Percentiles rank a stretch among this genome's conserved stretches.
Conservation (phyloP, 92 coral and sea anemone genomes). For the Scolanthus callimorphus region DNA sequence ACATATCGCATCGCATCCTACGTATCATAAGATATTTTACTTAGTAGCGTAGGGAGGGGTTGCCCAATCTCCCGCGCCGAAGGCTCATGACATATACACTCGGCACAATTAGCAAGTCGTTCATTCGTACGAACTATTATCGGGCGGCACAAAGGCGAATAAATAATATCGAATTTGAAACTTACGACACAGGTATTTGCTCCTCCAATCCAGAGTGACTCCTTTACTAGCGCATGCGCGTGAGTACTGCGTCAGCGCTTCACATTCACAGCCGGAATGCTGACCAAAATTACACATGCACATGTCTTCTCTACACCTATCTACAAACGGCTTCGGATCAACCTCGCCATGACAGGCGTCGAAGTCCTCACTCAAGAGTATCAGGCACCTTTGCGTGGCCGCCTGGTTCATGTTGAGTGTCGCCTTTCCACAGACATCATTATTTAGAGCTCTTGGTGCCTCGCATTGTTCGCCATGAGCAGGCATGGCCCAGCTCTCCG, state of each 20-base stretch:
- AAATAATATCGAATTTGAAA: too few species aligned
- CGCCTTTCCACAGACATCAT: slow-evolving; percentile 39
- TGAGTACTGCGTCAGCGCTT: slow-evolving; percentile 71
- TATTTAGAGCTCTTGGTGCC: slow-evolving; percentile 17
- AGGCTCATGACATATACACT: too few species aligned
- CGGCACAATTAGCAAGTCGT: too few species aligned
- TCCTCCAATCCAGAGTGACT: slow-evolving; percentile 62
- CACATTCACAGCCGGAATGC: slow-evolving; percentile 67
- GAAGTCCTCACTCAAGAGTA: slow-evolving; percentile 42
- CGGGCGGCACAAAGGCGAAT: too few species aligned
- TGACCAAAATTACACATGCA: slow-evolving; percentile 64
- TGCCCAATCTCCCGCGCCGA: too few species aligned
- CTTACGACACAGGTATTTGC: slow-evolving; percentile 65
- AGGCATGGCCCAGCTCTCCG: slow-evolving; percentile 63
- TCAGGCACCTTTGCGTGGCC: slow-evolving; percentile 53
- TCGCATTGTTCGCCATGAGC: slow-evolving; percentile 43
- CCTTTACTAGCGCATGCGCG: slow-evolving; percentile 77
- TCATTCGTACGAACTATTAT: too few species aligned
- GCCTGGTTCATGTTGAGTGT: slow-evolving; percentile 21
- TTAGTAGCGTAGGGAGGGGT: too few species aligned
- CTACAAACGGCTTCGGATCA: slow-evolving; percentile 44
- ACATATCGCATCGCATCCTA: too few species aligned
- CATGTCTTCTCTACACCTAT: slow-evolving; percentile 65
- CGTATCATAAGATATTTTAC: too few species aligned
- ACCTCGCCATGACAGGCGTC: slow-evolving; percentile 42